A percentile compares a stretch with the other conserved stretches of the same genome.
Evolutionary conservation across 2,888 invertebrate genomes (phyloP).

Genomic region (Biston betularia): DNA sequence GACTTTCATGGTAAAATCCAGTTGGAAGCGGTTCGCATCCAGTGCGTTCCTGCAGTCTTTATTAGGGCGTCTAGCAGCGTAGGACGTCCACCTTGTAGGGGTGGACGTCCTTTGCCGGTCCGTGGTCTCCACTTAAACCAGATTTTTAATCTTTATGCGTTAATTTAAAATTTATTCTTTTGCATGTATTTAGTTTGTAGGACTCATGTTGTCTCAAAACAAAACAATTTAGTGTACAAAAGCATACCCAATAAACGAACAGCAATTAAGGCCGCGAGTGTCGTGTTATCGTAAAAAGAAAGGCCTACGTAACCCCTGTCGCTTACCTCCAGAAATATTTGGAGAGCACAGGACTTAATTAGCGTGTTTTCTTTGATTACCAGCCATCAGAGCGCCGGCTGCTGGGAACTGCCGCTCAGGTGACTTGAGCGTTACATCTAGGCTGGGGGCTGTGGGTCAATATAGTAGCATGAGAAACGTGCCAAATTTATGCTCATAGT

Average conservation of each 20-base stretch:
- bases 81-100: too few relatives aligned
- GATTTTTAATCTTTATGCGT: neutral
- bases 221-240: neutral
- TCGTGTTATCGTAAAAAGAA: conserved; percentile 32
- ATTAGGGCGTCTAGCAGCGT: too few relatives aligned
- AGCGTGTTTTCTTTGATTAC: conserved; percentile 85
- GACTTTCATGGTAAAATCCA: too few relatives aligned
- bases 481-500: too few relatives aligned
- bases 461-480: neutral
- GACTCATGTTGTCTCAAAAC: neutral
- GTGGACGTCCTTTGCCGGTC: too few relatives aligned
- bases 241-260: conserved; percentile 20
- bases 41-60: too few relatives aligned
- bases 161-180: neutral
- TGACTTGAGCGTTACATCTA: conserved; percentile 68
- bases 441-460: conserved; percentile 12
- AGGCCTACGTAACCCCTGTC: conserved; percentile 24
- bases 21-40: too few relatives aligned
- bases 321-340: conserved; percentile 65
- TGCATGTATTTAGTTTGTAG: too few relatives aligned
- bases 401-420: conserved; percentile 75
- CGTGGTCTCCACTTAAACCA: too few relatives aligned
- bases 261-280: conserved; percentile 21
- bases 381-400: conserved; percentile 81
- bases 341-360: conserved; percentile 76